Evolutionary conservation across 2,797 vertebrate genomes (phyloP).

Genomic region (Vireo griseus): DNA sequence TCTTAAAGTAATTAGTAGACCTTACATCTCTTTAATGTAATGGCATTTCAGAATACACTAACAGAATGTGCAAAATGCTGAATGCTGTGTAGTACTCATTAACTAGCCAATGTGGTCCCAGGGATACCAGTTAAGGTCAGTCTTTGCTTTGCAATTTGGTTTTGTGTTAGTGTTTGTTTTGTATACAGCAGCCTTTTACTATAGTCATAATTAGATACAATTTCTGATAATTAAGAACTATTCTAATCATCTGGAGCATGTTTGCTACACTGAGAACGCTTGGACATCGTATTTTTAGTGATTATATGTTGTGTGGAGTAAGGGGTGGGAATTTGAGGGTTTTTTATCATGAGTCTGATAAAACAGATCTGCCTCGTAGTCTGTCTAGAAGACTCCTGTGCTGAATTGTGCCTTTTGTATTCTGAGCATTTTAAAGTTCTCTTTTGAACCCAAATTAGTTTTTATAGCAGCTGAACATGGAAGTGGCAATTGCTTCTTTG

Average conservation of each 20-base stretch:
- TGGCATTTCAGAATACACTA: neutral
- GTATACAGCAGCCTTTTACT: constrained; percentile 30
- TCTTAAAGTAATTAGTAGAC: neutral
- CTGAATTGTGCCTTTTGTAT: neutral
- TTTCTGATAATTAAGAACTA: constrained; percentile 39
- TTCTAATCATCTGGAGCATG: neutral
- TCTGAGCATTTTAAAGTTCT: neutral
- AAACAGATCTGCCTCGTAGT: neutral
- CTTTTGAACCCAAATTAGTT: neutral
- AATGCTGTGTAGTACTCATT: neutral
- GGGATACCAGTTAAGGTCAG: constrained; percentile 41
- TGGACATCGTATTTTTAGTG: neutral
- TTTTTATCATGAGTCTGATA: neutral
- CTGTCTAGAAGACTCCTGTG: neutral
- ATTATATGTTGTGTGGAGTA: neutral
- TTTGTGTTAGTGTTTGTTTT: constrained; percentile 50
- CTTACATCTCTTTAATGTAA: constrained; percentile 5
- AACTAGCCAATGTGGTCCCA: constrained; percentile 13
- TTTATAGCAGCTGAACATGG: neutral
- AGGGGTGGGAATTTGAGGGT: neutral
- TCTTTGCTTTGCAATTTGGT: constrained; percentile 43
- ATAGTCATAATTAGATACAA: constrained; percentile 19
- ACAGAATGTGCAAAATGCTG: constrained; percentile 7
- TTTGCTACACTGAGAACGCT: neutral
- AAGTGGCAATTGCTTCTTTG: neutral